Evolutionary conservation across 2,113 vertebrate species (phyloP).

Genomic region (Hemiscyllium ocellatum): DNA sequence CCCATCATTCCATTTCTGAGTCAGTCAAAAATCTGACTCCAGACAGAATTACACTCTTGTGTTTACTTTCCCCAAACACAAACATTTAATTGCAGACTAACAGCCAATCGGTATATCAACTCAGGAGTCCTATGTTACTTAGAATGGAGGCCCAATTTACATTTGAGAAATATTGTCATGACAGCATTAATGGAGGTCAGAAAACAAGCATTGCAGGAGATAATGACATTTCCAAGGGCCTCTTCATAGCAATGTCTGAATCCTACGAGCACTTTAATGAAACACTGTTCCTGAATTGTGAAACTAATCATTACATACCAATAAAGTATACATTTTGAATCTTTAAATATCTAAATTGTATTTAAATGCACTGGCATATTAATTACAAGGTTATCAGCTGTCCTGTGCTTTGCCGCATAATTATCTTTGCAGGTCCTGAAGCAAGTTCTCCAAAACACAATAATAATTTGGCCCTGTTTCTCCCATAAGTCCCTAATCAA

Average conservation of each 20-base stretch:
- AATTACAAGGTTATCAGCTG: conserved; percentile 28
- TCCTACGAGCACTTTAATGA: background rate
- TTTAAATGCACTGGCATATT: conserved; percentile 29
- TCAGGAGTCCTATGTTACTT: background rate
- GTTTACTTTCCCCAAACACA: background rate
- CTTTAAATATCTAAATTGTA: background rate
- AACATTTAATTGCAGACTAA: background rate
- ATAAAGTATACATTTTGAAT: conserved; percentile 9
- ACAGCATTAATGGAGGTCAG: conserved; percentile 14
- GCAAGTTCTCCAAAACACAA: background rate
- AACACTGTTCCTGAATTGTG: background rate
- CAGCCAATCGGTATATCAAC: background rate
- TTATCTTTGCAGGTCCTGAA: background rate
- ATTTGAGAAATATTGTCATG: background rate
- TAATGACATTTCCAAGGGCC: background rate
- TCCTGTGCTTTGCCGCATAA: background rate
- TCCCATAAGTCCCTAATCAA: background rate
- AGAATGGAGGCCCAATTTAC: background rate
- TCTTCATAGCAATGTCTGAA: background rate
- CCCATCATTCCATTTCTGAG: background rate
- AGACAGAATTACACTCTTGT: background rate
- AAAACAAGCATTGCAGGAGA: background rate
- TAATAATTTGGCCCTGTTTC: background rate
- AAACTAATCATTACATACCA: background rate
- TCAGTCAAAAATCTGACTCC: background rate